Conservation (phyloP, 2,888 invertebrate genomes). For the Phaedon cochleariae region DNA sequence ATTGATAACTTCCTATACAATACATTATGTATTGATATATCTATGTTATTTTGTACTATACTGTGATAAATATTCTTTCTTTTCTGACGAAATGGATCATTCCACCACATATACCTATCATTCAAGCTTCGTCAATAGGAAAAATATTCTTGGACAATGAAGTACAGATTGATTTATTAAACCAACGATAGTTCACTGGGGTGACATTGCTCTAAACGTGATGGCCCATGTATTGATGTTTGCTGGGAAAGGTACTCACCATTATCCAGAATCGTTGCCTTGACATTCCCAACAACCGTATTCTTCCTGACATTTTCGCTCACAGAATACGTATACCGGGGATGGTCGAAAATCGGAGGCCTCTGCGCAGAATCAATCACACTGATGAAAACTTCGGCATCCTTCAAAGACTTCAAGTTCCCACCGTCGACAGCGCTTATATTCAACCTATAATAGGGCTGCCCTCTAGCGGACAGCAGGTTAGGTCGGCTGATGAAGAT, state of each 20-base stretch:
- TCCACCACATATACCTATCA: too few species aligned
- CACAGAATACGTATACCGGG: slow-evolving; percentile 84
- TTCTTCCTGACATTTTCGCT: slow-evolving; percentile 83
- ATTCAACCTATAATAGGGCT: slow-evolving; percentile 76
- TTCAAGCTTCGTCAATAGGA: too few species aligned
- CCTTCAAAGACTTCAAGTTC: slow-evolving; percentile 76
- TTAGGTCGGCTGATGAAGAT: slow-evolving; percentile 73
- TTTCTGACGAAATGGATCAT: too few species aligned
- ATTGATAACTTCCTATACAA: too few species aligned
- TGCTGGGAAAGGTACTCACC: slow-evolving; percentile 69
- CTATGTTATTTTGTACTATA: too few species aligned
- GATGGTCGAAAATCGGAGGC: slow-evolving; percentile 85
- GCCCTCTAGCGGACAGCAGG: slow-evolving; percentile 66
- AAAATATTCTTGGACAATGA: too few species aligned
- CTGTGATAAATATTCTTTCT: too few species aligned
- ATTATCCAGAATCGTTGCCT: slow-evolving; percentile 76
- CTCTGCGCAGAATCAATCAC: slow-evolving; percentile 81
- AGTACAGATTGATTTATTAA: too few species aligned
- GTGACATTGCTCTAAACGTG: too few species aligned
- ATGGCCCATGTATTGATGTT: too few species aligned
- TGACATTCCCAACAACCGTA: slow-evolving; percentile 85
- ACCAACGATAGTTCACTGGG: too few species aligned
- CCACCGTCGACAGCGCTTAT: slow-evolving; percentile 92
- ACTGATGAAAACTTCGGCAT: slow-evolving; percentile 83
- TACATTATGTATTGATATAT: too few species aligned